A percentile compares a stretch with the other conserved stretches of the same genome.
Conservation (phyloP, 1,140 invertebrate species). For the Marisa cornuarietis region DNA sequence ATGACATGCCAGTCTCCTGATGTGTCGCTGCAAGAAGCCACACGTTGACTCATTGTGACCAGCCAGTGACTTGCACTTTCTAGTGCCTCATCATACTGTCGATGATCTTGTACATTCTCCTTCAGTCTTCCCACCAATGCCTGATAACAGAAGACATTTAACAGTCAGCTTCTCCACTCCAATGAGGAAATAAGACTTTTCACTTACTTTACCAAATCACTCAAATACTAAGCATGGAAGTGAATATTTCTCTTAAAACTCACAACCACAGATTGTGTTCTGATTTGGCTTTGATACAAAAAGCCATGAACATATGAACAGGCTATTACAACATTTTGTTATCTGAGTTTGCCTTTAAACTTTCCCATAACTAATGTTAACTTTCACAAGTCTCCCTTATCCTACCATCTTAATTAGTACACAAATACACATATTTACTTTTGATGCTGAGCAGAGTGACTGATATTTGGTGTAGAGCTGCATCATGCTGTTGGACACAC, state of each 20-base stretch:
- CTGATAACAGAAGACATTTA: constrained; percentile 23
- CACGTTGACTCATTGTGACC: constrained; percentile 47
- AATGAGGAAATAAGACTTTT: too few relatives aligned
- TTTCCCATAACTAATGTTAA: neutral
- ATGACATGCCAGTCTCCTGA: constrained; percentile 59
- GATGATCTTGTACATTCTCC: constrained; percentile 60
- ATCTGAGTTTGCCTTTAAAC: neutral
- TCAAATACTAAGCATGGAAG: too few relatives aligned
- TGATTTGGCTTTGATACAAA: neutral
- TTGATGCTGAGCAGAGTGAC: constrained; percentile 86
- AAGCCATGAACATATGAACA: neutral
- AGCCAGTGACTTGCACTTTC: constrained; percentile 56
- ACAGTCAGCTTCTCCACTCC: too few relatives aligned
- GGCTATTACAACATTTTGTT: neutral
- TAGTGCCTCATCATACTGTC: constrained; percentile 55
- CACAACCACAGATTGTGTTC: too few relatives aligned
- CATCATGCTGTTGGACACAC: constrained; percentile 92
- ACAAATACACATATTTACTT: constrained; percentile 68
- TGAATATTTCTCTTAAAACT: too few relatives aligned
- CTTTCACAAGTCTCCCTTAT: neutral
- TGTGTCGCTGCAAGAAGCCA: constrained; percentile 55
- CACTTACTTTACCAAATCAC: too few relatives aligned
- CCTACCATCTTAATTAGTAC: neutral
- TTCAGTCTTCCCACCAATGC: constrained; percentile 75
- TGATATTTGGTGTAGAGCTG: constrained; percentile 95